A percentile compares a stretch with the other conserved stretches of the same genome.
Evolutionary conservation across 2,113 vertebrate species (phyloP).

Genomic region (Excalfactoria chinensis): DNA sequence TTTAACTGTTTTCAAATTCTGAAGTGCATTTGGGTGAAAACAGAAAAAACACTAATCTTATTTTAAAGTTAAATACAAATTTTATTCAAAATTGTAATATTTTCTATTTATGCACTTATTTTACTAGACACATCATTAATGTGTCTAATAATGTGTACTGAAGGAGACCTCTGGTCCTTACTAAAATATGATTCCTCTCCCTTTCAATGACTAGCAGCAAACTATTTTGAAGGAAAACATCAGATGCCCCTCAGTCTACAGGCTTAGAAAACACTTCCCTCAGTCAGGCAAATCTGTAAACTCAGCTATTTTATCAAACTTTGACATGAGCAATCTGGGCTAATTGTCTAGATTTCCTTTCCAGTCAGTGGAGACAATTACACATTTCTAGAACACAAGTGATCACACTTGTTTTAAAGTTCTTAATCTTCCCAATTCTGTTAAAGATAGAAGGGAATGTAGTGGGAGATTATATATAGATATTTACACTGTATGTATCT

Average conservation of each 20-base stretch:
- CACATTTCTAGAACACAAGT: not conserved
- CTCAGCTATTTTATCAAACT: not conserved
- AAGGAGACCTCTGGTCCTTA: not conserved
- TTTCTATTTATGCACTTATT: not conserved
- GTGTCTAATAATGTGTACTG: not conserved
- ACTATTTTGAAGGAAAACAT: not conserved
- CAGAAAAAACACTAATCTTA: not conserved
- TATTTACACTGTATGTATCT: not conserved
- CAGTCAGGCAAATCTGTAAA: not conserved
- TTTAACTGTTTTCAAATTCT: not conserved
- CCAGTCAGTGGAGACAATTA: not conserved
- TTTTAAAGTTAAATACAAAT: not conserved
- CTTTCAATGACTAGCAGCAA: not conserved
- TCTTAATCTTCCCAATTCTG: not conserved
- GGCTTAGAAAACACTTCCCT: not conserved
- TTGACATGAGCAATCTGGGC: not conserved
- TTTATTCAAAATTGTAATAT: not conserved
- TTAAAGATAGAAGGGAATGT: not conserved
- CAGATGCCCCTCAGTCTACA: not conserved
- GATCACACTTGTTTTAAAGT: not conserved
- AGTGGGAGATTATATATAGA: not conserved
- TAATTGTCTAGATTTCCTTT: not conserved
- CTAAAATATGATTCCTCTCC: not conserved
- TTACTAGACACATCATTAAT: not conserved
- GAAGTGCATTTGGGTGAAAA: not conserved